A percentile compares a stretch with the other conserved stretches of the same genome.
Evolutionary conservation across 2,797 vertebrate genomes (phyloP).

Genomic region (Discoglossus pictus): DNA sequence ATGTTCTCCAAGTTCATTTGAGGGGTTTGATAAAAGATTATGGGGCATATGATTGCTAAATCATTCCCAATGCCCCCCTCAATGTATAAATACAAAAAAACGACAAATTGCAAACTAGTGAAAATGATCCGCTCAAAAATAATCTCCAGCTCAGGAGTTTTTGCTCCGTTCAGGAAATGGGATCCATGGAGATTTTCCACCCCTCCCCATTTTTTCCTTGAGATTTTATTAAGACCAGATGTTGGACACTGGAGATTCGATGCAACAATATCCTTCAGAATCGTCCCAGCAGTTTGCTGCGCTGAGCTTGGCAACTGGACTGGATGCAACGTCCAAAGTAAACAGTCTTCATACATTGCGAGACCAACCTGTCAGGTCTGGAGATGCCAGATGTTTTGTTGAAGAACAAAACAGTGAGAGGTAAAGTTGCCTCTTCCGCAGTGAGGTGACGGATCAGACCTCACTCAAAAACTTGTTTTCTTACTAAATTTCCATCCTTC

Average conservation of each 20-base stretch:
- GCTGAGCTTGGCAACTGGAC: constrained; percentile 43
- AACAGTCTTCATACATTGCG: constrained; percentile 37
- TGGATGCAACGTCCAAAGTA: constrained; percentile 42
- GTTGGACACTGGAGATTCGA: constrained; percentile 50
- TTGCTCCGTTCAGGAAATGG: constrained; percentile 59
- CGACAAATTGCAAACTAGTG: constrained; percentile 59
- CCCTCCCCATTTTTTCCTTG: constrained; percentile 31
- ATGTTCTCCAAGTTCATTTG: constrained; percentile 3
- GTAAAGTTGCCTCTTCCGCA: constrained; percentile 32
- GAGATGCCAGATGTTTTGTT: constrained; percentile 18
- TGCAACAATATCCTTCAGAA: constrained; percentile 56
- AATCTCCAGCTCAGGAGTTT: constrained; percentile 59
- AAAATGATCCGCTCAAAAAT: constrained; percentile 57
- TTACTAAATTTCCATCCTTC: background rate
- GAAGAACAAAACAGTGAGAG: constrained; percentile 43
- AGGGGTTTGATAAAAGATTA: constrained; percentile 16
- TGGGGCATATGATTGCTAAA: too few species aligned
- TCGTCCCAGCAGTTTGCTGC: constrained; percentile 40
- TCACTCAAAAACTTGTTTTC: constrained; percentile 13
- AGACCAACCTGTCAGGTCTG: constrained; percentile 40
- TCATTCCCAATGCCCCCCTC: constrained; percentile 46
- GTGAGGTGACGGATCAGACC: constrained; percentile 29
- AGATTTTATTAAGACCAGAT: constrained; percentile 62
- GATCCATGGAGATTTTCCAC: constrained; percentile 46
- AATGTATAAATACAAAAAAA: constrained; percentile 58